Evolutionary conservation across 2,113 vertebrate genomes (phyloP).

Genomic region (Phainopepla nitens): DNA sequence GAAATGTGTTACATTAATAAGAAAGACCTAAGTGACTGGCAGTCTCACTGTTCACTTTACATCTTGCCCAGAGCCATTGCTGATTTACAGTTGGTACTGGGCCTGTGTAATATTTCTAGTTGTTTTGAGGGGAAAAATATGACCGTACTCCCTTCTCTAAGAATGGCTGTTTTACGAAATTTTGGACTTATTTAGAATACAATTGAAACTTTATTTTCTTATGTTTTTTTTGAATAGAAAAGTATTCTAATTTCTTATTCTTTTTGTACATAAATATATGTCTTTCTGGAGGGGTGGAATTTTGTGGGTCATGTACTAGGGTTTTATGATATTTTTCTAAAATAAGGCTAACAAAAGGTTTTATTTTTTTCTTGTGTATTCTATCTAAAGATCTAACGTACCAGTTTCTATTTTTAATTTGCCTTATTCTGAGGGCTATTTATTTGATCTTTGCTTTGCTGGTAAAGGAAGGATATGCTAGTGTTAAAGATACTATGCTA

Average conservation of each 20-base stretch:
- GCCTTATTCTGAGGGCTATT: neutral
- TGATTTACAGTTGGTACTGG: neutral
- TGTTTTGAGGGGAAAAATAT: neutral
- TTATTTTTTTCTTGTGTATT: neutral
- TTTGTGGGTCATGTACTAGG: neutral
- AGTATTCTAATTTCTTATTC: neutral
- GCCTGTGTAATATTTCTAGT: neutral
- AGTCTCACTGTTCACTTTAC: neutral
- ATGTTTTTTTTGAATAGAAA: neutral
- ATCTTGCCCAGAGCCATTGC: neutral
- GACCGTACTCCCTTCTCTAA: neutral
- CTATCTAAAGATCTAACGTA: neutral
- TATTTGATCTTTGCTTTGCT: conserved; percentile 2
- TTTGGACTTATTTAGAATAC: neutral
- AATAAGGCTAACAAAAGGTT: neutral
- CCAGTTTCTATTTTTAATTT: neutral
- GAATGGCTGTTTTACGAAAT: neutral
- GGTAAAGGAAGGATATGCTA: neutral
- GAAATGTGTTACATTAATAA: neutral
- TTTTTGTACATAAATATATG: neutral
- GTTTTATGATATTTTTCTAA: neutral
- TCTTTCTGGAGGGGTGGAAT: neutral
- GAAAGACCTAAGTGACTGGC: neutral
- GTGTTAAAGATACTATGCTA: neutral
- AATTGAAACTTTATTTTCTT: neutral